Base-by-base conservation (phyloP, 2,888 invertebrate genomes). In the Exocentrus adspersus region DNA sequence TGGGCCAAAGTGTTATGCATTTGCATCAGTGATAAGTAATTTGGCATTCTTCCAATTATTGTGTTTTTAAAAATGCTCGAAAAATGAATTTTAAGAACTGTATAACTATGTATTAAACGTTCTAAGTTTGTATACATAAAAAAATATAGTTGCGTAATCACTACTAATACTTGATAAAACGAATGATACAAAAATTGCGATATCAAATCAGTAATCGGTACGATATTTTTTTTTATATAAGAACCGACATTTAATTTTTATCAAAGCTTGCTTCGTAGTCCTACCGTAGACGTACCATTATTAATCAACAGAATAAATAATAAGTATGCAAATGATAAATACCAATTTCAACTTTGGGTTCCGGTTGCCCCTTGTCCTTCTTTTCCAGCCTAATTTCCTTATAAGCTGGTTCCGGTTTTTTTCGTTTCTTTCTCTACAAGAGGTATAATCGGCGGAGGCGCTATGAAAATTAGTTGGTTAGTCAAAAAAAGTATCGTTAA, bases 341-440 rank as follows among this genome's bases (percentile, higher is more conserved):
- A 79, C 79, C 77, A 69, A 80, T 75, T 62, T 75, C 72, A 60
- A 75, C 79, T 80, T 81, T 81, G 62, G 81, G 76, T 75, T 83
- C 78, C 54, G 79, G 75, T 66, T 78, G 72, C 54, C 80, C 77
- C 54, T 78, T 74, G 61, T 78, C 77, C 50, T 80, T 80, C 70
- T 79, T 79, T 74, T 83, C 84, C 67, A 85, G 67, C 64, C 85
- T 79, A 72, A 85, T 82, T 80, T 86, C 86, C 48, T 78, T 74
- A 68, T 81, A 84, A 37, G 76, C 63, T 24, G 69, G 71, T 45
- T 68, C 62, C 1, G 67, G 65, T 21, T 69, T 63, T 63, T 71
- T n/a, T 71, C 0, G 63, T 59, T 50, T 75, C 72, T 50, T 75
- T 70, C 41, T 72, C 70, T 32, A 75, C 20, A 32, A 64, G 64